phyloP scores from a whole-genome alignment of 2,797 vertebrate species.

The Catharus ustulatus region DNA sequence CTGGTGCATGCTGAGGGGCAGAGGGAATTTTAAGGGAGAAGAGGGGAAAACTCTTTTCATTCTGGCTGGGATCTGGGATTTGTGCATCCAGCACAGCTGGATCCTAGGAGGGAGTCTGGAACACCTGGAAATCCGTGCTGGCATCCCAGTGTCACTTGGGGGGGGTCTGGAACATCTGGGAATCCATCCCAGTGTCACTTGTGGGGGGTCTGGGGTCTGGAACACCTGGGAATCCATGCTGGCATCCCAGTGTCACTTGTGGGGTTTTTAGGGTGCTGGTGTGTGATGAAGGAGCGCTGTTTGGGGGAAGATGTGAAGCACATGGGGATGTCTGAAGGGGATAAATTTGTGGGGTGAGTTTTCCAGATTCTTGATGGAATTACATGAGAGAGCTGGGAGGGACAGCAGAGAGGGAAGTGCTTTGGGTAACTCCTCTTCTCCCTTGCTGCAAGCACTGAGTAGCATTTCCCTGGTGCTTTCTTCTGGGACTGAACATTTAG shows the following conservation, averaged over 20 bases:
- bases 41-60: background rate
- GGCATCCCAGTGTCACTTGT: fast-evolving
- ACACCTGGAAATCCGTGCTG: fast-evolving
- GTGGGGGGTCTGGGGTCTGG: too few relatives aligned
- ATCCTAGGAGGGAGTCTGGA: fast-evolving
- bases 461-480: background rate
- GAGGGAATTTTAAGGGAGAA: background rate
- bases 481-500: fast-evolving
- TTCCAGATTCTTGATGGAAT: fast-evolving
- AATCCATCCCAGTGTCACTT: fast-evolving
- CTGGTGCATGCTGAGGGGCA: fast-evolving
- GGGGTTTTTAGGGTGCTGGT: fast-evolving
- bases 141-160: background rate
- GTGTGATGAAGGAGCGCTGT: fast-evolving
- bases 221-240: fast-evolving
- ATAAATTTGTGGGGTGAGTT: background rate
- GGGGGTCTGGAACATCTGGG: fast-evolving
- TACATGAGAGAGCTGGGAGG: fast-evolving
- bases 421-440: background rate
- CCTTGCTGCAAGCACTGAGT: background rate
- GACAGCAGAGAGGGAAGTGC: background rate
- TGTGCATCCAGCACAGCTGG: background rate
- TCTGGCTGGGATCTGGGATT: background rate
- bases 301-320: fast-evolving
- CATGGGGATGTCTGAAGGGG: background rate